A percentile compares a stretch with the other conserved stretches of the same genome.
Evolutionary conservation across 2,797 vertebrate genomes (phyloP).

Genomic region (Coreius guichenoti): DNA sequence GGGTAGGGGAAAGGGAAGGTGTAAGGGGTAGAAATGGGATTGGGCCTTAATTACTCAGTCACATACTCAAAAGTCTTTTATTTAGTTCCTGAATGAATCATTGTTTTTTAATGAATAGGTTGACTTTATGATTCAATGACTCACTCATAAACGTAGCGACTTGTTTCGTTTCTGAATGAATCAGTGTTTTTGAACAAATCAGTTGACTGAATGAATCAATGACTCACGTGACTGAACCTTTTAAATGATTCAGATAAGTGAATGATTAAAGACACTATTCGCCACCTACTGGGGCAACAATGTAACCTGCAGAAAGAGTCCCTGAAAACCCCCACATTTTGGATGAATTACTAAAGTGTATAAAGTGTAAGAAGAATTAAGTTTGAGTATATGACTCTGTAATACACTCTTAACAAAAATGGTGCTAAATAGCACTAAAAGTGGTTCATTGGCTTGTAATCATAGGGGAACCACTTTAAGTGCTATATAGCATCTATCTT

Average conservation of each 20-base stretch:
- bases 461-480: no score
- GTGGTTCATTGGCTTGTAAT: no score
- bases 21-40: no score
- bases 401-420: no score
- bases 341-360: not conserved
- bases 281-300: not conserved
- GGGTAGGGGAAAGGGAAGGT: no score
- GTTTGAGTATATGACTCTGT: no score
- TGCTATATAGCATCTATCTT: no score
- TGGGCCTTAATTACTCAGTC: not conserved
- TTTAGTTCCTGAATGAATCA: not conserved
- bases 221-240: not conserved
- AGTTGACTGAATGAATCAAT: not conserved
- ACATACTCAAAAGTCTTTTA: not conserved
- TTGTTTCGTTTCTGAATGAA: not conserved
- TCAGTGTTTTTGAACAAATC: slow-evolving; percentile 4
- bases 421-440: no score
- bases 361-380: not conserved
- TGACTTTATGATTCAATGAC: not conserved
- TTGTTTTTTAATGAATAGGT: not conserved
- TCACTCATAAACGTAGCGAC: not conserved
- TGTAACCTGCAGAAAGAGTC: not conserved
- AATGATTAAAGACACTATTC: not conserved
- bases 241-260: not conserved
- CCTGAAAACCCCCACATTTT: not conserved